Conservation (phyloP, 2,113 vertebrate species). For the Psettodes erumei region DNA sequence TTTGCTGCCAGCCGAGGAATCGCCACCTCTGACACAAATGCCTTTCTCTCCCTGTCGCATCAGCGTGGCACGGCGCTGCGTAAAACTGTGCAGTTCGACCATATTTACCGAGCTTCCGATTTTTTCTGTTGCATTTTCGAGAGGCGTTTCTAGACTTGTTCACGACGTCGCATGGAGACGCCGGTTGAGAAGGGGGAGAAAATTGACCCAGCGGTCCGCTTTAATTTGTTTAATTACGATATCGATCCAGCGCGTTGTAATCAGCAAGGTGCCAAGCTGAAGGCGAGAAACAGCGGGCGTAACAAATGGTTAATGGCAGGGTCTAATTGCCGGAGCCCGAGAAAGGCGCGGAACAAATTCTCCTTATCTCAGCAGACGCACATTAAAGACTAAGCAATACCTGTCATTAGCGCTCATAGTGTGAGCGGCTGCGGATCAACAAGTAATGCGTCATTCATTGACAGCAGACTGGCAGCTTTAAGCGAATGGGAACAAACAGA, state of each 20-base stretch:
- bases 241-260: conserved; percentile 75
- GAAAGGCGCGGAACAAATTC: conserved; percentile 48
- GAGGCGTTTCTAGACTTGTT: not conserved
- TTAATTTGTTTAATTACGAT: conserved; percentile 78
- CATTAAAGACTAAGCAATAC: conserved; percentile 18
- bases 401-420: conserved; percentile 32
- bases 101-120: not conserved
- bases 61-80: conserved; percentile 9
- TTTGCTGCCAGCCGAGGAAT: conserved; percentile 7
- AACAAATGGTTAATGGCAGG: conserved; percentile 72
- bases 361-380: conserved; percentile 63
- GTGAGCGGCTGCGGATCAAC: conserved; percentile 37
- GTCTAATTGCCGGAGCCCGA: conserved; percentile 57
- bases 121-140: conserved; percentile 11
- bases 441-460: conserved; percentile 32
- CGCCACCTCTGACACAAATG: conserved; percentile 14
- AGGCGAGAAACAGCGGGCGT: conserved; percentile 44
- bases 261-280: conserved; percentile 69
- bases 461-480: conserved; percentile 15
- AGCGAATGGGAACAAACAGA: conserved; percentile 16
- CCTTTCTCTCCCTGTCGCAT: not conserved
- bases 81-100: conserved; percentile 19
- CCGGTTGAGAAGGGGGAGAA: conserved; percentile 38
- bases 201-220: conserved; percentile 65
- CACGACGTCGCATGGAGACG: conserved; percentile 3